Evolutionary conservation across 2,113 vertebrate species (phyloP).

Genomic region (Trogon surrucura): DNA sequence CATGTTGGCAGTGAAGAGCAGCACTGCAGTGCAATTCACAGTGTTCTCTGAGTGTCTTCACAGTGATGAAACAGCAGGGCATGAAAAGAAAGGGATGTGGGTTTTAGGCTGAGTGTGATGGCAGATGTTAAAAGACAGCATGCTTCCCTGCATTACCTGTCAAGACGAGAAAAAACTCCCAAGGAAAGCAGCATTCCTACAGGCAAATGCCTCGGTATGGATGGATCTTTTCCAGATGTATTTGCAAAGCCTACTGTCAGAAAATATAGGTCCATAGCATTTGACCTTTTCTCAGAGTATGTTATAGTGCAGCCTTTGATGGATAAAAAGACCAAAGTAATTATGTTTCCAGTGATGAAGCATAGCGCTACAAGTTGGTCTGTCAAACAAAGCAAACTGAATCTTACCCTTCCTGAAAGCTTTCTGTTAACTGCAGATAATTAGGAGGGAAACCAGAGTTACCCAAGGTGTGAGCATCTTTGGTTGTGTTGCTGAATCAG

Average conservation of each 20-base stretch:
- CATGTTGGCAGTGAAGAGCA: slow-evolving; percentile 28
- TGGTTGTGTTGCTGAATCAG: not conserved
- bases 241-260: not conserved
- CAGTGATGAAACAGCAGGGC: slow-evolving; percentile 31
- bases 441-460: not conserved
- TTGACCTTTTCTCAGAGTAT: not conserved
- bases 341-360: not conserved
- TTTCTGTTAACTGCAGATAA: not conserved
- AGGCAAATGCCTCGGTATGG: not conserved
- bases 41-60: not conserved
- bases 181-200: not conserved
- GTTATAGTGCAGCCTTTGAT: not conserved
- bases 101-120: not conserved
- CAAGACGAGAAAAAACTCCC: not conserved
- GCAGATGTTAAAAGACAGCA: slow-evolving; percentile 40
- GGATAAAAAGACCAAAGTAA: not conserved
- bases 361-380: not conserved
- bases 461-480: not conserved
- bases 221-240: not conserved
- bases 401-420: not conserved
- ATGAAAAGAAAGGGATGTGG: slow-evolving; percentile 4
- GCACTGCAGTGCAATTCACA: slow-evolving; percentile 19
- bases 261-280: not conserved
- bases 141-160: slow-evolving; percentile 35
- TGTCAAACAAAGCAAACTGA: not conserved